Evolutionary conservation across 2,888 invertebrate species (phyloP).

Genomic region (Melitaea athalia): DNA sequence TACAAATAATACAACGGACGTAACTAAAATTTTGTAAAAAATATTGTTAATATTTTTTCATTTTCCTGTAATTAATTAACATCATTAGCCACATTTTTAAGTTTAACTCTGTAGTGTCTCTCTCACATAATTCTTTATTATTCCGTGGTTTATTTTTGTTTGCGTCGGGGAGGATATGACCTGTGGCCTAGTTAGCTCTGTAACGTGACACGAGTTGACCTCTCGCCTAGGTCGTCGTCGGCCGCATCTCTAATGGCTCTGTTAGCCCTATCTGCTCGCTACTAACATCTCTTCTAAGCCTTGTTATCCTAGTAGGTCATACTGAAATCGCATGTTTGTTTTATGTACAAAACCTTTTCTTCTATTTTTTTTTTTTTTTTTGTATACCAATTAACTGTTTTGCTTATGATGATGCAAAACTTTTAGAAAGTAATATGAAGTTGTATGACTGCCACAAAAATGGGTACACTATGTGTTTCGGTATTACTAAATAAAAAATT

Average conservation of each 20-base stretch:
- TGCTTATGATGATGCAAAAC: not conserved
- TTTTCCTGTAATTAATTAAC: not conserved
- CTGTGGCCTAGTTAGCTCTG: conserved; percentile 70
- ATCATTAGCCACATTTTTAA: not conserved
- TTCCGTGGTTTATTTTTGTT: conserved; percentile 66
- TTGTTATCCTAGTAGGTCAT: conserved; percentile 39
- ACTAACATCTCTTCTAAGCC: conserved; percentile 38
- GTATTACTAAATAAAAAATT: no score
- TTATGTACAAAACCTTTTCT: not conserved
- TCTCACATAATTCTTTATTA: conserved; percentile 25
- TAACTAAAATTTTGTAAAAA: no score
- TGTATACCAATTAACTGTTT: no score
- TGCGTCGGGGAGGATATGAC: conserved; percentile 58
- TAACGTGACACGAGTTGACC: conserved; percentile 70
- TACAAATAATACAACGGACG: no score
- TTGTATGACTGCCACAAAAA: no score
- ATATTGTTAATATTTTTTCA: not conserved
- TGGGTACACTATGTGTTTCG: no score
- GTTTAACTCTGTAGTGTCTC: not conserved
- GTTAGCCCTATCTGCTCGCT: conserved; percentile 43
- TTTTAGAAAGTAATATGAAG: not conserved
- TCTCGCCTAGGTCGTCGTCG: conserved; percentile 65
- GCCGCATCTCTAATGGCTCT: conserved; percentile 47
- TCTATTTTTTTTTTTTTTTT: not conserved
- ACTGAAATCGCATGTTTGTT: conserved; percentile 1